Percentiles rank a stretch among this genome's conserved stretches.
These are phyloP conservation scores for Macrophya annulata DNA, from an alignment of 2,888 invertebrate genomes.

Conservation along the genomic window DNA sequence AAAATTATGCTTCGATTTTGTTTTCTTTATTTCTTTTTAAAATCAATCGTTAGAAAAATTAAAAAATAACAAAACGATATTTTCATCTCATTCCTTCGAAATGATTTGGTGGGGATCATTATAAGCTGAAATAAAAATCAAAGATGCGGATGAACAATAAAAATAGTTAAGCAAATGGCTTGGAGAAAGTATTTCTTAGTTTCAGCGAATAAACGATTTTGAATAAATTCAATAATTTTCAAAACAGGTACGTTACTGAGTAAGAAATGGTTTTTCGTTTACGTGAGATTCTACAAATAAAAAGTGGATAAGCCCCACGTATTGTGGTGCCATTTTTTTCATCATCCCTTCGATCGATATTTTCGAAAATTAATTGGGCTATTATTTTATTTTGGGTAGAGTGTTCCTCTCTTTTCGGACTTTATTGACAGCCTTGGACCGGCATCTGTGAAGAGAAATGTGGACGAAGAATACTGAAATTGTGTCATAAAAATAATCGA, in stretches of 20 bases:
- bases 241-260: neutral
- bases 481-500: neutral
- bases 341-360: neutral
- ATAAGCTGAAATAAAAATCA: neutral
- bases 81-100: neutral
- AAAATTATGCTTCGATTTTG: neutral
- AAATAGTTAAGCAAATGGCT: neutral
- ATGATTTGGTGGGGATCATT: no score
- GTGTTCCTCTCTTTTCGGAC: neutral
- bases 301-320: neutral
- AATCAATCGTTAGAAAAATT: neutral
- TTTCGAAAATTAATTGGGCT: neutral
- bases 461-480: neutral
- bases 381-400: neutral
- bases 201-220: neutral
- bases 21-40: neutral
- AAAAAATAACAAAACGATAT: neutral
- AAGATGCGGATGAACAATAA: neutral
- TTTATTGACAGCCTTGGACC: neutral
- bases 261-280: neutral
- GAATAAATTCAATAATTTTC: neutral
- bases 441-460: neutral
- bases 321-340: neutral
- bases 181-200: no score
- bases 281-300: neutral